Evolutionary conservation across 1,140 invertebrate species (phyloP), one percentile per base, ranked within the genome.

Genomic region (Anthonomus grandis): DNA sequence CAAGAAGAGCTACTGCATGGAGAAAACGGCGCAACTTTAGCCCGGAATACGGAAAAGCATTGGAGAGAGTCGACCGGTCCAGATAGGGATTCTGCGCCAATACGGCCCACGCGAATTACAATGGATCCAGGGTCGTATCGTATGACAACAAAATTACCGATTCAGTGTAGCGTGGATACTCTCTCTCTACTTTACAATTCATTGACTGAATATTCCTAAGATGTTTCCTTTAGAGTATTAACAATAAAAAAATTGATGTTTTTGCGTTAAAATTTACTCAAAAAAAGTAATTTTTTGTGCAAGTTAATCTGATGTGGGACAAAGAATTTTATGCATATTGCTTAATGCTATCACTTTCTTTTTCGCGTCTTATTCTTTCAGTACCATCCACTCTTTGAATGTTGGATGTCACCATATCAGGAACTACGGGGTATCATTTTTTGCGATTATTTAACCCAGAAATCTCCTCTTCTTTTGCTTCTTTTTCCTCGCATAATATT

Each of bases 81-180:
- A 45, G 47, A 24, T 48, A 46, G 6, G 56, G 56, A 58, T 58
- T 58, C 56, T 58, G 56, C 56, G 54, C 54, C 37, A 34, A 21
- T 6, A 21, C 34, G 31, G n/a, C 56, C 56, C 48, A 58, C 56
- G 56, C 56, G 44, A 24, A 39, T 44, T 48, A 39, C 34, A 48
- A 56, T 41, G 13, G 21, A 48, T 48, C 34, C 54, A 56, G 54
- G 54, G 18, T 41, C 25, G 54, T 36, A 49, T 41, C 25, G 54
- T 36, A 49, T 42, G 19, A 53, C 50, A 53, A 53, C 24, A 53
- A 31, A 53, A 53, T 53, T 44, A 44, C 25, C 38, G 15, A 34
- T 44, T 44, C 24, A 53, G 42, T 44, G 39, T 53, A 51, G 25
- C 24, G 50, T 53, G n/a, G n/a, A n/a, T 15, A 45, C 22, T 15